Base-by-base conservation (phyloP, 2,888 invertebrate genomes). In the Autographa pulchrina region DNA sequence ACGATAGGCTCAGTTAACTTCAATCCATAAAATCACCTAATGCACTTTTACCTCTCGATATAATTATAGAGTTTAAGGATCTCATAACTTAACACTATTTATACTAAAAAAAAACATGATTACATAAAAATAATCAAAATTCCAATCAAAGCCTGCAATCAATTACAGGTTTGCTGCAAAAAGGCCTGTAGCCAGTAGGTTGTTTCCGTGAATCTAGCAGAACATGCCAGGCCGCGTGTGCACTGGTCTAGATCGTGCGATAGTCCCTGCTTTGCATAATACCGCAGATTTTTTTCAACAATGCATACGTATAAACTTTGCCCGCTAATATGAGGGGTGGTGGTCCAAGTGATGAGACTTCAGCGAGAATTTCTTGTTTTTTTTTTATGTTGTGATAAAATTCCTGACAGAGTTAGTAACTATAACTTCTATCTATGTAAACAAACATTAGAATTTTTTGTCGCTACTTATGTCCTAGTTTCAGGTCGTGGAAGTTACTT, bases 221-320 rank as follows among this genome's bases (percentile, higher is more conserved):
- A 82, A 84, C 92, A 90, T 89, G 90, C 86, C 78, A 86, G 75
- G 25, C 88, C 91, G 91, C 93, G 93, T 93, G 93, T 89, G 87
- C 86, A 81, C 68, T 81, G 73, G 78, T 82, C 87, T 86, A 90
- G 93, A 93, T 93, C 78, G 14, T 18, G 70, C 91, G 94, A 94
- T 94, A 94, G 77, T 75, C 54, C 65, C 83, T 87, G 84, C 86
- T 95, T 95, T 94, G 91, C 94, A 95, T 95, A 94, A 92, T 91
- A 90, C 94, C 91, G 94, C 95, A 94, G 90, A 92, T 93, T 94
- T 95, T 93, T 94, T 92, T 90, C 88, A 86, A 90, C 89, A 90
- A 91, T 89, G 90, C 91, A 92, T 89, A 92, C 86, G 89, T 91
- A 91, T 89, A 88, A 89, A 91, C 87, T 88, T 87, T 87, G 86